These are phyloP conservation scores for Turritopsis dohrnii DNA, from an alignment of 30 jellyfish, hydroid and myxozoan species.

Conservation along the genomic window DNA sequence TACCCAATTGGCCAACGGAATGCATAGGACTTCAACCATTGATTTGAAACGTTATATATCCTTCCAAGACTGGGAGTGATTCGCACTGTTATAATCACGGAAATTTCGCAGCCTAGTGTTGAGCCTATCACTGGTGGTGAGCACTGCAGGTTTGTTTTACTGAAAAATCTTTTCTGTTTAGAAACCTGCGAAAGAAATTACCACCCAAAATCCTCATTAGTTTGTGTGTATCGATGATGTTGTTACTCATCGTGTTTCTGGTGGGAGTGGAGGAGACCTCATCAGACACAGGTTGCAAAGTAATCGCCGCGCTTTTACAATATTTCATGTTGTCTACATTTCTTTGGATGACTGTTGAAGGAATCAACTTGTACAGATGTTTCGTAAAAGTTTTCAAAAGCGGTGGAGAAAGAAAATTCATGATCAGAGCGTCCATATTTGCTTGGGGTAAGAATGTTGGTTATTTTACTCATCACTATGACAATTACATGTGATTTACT, in stretches of 20 bases:
- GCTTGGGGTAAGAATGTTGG: conserved; percentile 78
- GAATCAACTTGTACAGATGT: conserved; percentile 69
- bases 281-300: conserved; percentile 60
- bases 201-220: conserved; percentile 83
- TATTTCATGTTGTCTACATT: conserved; percentile 70
- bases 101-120: too few species aligned
- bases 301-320: conserved; percentile 62
- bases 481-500: too few species aligned
- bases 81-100: too few species aligned
- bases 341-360: conserved; percentile 93
- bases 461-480: too few species aligned
- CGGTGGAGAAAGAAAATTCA: conserved; percentile 12
- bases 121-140: too few species aligned
- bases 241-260: conserved; percentile 46
- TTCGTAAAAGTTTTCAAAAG: conserved; percentile 52
- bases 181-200: conserved; percentile 64
- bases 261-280: conserved; percentile 70
- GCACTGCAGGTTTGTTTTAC: too few species aligned
- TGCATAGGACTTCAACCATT: too few species aligned
- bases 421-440: conserved; percentile 28
- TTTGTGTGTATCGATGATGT: conserved; percentile 62
- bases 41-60: too few species aligned
- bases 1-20: too few species aligned
- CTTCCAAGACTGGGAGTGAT: too few species aligned
- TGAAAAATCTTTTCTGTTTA: too few species aligned